Percentiles rank a stretch among this genome's conserved stretches.
These are phyloP conservation scores for Leptodactylus fuscus DNA, from an alignment of 2,113 vertebrate species.

Conservation along the genomic window DNA sequence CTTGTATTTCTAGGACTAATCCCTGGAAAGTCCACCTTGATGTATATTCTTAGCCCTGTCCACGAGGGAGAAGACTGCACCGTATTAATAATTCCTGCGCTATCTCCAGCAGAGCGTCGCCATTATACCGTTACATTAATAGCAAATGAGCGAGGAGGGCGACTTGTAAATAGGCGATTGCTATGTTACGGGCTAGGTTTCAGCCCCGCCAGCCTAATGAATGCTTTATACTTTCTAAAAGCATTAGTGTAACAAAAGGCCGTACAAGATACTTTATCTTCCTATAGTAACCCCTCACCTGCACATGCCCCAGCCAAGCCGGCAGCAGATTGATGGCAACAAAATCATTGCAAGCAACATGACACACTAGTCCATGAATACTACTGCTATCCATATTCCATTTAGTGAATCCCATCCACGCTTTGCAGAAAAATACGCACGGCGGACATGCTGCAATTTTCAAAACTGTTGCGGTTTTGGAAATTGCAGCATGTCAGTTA, in stretches of 20 bases:
- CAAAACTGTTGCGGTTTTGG: no score
- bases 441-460: no score
- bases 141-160: constrained; percentile 11
- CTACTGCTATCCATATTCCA: no score
- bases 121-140: constrained; percentile 13
- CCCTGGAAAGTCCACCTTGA: not conserved
- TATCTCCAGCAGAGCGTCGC: no score
- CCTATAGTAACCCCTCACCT: constrained; percentile 44
- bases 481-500: no score
- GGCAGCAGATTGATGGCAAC: not conserved
- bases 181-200: constrained; percentile 42
- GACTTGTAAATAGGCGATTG: constrained; percentile 10
- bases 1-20: not conserved
- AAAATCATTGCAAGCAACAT: not conserved
- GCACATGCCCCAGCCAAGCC: not conserved
- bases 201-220: constrained; percentile 26
- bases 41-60: not conserved
- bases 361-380: not conserved
- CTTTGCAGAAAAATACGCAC: no score
- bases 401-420: no score
- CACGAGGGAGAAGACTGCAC: not conserved
- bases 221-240: constrained; percentile 54
- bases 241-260: constrained; percentile 56
- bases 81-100: constrained; percentile 23
- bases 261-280: constrained; percentile 45